Conservation (phyloP, 2,888 invertebrate species). For the Eilema griseolum region DNA sequence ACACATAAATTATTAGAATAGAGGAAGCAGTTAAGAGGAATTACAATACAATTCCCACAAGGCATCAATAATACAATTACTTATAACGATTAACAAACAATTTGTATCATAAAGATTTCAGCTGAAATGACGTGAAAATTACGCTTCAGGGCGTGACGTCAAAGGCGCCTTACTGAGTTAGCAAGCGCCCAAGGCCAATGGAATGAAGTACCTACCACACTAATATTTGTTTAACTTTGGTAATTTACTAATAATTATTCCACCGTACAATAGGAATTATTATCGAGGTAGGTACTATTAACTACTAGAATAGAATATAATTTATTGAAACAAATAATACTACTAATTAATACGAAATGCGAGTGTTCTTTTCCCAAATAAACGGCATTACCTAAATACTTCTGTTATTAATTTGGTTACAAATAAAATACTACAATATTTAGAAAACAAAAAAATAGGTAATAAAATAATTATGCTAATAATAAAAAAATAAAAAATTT, state of each 20-base stretch:
- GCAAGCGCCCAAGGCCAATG: conserved; percentile 66
- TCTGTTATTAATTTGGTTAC: background rate
- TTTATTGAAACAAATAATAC: too few relatives aligned
- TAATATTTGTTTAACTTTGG: background rate
- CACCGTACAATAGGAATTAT: background rate
- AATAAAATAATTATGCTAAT: background rate
- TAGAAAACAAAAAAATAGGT: too few relatives aligned
- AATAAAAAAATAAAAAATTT: background rate
- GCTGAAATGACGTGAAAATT: conserved; percentile 37
- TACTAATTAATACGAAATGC: too few relatives aligned
- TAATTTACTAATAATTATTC: background rate
- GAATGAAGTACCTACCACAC: conserved; percentile 9
- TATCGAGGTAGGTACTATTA: background rate
- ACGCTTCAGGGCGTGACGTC: conserved; percentile 41
- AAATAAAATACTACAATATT: background rate
- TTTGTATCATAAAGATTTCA: background rate
- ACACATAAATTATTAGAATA: too few relatives aligned
- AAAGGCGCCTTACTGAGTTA: conserved; percentile 56
- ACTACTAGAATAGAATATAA: too few relatives aligned
- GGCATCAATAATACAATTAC: too few relatives aligned
- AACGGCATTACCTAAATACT: too few relatives aligned
- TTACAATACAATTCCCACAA: too few relatives aligned
- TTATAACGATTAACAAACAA: background rate
- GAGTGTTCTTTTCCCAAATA: too few relatives aligned
- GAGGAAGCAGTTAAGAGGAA: too few relatives aligned